These are phyloP conservation scores for Alcedo atthis DNA, from an alignment of 2,797 vertebrate species.

Conservation along the genomic window DNA sequence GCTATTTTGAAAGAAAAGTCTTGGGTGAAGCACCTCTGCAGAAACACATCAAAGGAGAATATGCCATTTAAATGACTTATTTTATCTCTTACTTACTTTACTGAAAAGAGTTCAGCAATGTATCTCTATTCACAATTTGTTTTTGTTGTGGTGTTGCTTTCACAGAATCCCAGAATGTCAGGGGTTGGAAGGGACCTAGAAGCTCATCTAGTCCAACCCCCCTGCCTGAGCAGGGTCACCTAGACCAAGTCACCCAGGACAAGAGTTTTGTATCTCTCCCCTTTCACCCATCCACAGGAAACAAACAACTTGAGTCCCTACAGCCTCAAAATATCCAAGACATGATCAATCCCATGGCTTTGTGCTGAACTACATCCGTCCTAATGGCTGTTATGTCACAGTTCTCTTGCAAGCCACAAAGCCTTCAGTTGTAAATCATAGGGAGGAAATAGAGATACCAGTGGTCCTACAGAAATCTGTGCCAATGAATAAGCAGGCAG, in stretches of 20 bases:
- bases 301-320: not conserved
- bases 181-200: too few relatives aligned
- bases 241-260: too few relatives aligned
- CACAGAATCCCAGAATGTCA: too few relatives aligned
- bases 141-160: not conserved
- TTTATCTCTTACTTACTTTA: constrained; percentile 31
- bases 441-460: not conserved
- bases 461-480: not conserved
- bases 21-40: not conserved
- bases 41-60: not conserved
- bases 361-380: not conserved
- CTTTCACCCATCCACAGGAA: not conserved
- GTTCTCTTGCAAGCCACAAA: not conserved
- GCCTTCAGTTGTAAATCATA: not conserved
- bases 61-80: not conserved
- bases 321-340: not conserved
- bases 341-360: not conserved
- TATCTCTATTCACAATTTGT: not conserved
- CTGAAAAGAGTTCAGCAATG: constrained; percentile 14
- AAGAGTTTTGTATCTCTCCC: not conserved
- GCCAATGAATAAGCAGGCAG: not conserved
- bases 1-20: not conserved
- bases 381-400: accelerated
- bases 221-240: too few relatives aligned
- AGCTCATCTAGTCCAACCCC: too few relatives aligned